phyloP scores from a whole-genome alignment of 2,888 invertebrate species.

The Ametastegia equiseti region DNA sequence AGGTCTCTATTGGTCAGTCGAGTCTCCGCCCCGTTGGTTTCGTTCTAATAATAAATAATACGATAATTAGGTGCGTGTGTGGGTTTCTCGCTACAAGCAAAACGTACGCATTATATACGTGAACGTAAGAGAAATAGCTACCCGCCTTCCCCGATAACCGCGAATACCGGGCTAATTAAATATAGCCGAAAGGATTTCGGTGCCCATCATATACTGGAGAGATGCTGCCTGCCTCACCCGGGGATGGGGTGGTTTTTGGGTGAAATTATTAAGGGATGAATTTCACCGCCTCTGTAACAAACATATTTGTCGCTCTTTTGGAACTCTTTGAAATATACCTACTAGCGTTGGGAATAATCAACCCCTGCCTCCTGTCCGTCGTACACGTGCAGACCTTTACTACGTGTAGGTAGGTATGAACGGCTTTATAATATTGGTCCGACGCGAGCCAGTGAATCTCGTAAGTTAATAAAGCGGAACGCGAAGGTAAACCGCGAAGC shows the following conservation, averaged over 20 bases:
- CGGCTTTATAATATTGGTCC: conserved; percentile 19
- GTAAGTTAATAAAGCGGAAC: conserved; percentile 42
- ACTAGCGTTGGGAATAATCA: background rate
- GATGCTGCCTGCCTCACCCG: too few species aligned
- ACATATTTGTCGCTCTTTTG: background rate
- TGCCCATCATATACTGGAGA: too few species aligned
- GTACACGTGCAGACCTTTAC: background rate
- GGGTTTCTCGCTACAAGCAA: background rate
- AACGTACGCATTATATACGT: background rate
- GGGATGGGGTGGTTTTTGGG: too few species aligned
- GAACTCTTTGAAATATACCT: background rate
- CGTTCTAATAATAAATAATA: conserved; percentile 70
- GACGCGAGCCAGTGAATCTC: conserved; percentile 42
- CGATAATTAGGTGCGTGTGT: conserved; percentile 57
- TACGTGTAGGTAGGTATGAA: background rate
- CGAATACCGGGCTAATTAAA: conserved; percentile 31
- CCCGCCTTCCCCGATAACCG: background rate
- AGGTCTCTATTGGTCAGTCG: conserved; percentile 66
- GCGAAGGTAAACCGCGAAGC: conserved; percentile 41
- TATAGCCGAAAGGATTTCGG: background rate
- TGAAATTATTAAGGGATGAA: too few species aligned
- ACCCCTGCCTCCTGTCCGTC: background rate
- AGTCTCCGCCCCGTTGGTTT: conserved; percentile 66
- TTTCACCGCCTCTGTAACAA: too few species aligned
- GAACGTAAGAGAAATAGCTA: background rate